Base-by-base conservation (phyloP, 1,140 invertebrate genomes). In the Drusus annulatus region DNA sequence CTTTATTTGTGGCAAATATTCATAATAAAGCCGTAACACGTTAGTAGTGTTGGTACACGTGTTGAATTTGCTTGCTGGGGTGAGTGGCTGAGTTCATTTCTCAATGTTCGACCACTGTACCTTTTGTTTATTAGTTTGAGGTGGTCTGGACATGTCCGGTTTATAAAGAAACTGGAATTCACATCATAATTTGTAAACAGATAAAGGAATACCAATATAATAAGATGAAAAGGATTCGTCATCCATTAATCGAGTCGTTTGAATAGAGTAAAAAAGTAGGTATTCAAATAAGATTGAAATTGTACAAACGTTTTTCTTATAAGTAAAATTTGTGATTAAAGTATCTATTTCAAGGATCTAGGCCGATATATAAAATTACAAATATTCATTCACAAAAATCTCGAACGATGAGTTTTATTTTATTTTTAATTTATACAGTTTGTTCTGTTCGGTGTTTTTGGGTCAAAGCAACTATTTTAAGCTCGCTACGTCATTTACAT, bases 121-220 rank as follows among this genome's bases (percentile, higher is more conserved):
- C 50, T 52, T 21, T 8, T 71, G 36, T 71, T 71, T 71, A 71
- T 71, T 71, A 71, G 4, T 54, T 50, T 45, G 10, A 45, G 10
- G 13, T 10, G 36, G 8, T 45, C 19, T 23, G 63, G 8, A 21
- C 50, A 71, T 71, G 68, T 54, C 68, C 68, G 68, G 68, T 52
- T 52, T 25, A 51, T 52, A 71, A 51, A 68, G 50, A 23, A 71
- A 71, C 68, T 19, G 68, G 68, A 71, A 54, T 71, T 52, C 50
- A 7, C 8, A 19, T n/a, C n/a, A n/a, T n/a, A n/a, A n/a, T 52
- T 71, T 71, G 68, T 15, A 71, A 71, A 71, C 52, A 71, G 50
- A 71, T 71, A 45, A 71, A 71, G 54, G 45, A 25, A 51, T 6
- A 13, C 36, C 36, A 10, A 10, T 45, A 1, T 45, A 17, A 23